phyloP scores from a whole-genome alignment of 2,797 vertebrate species.

The Anableps anableps region DNA sequence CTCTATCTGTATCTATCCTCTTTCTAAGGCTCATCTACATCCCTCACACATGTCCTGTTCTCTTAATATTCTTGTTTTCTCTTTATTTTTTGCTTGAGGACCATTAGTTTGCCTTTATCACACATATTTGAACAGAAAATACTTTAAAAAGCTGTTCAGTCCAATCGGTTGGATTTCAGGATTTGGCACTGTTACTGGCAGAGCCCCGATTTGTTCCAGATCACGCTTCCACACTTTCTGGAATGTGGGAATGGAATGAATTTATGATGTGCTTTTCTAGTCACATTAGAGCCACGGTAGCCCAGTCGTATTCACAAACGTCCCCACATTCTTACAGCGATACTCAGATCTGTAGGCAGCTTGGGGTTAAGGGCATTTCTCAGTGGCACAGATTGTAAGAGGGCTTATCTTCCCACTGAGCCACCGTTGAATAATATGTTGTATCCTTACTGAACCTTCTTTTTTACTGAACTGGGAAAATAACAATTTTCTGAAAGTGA shows the following conservation, averaged over 20 bases:
- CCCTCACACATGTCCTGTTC: constrained; percentile 32
- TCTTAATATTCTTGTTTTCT: not conserved
- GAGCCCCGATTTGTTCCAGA: constrained; percentile 35
- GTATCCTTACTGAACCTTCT: not conserved
- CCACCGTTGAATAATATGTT: not conserved
- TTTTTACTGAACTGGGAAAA: not conserved
- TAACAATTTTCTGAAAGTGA: not conserved
- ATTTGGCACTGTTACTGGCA: constrained; percentile 48
- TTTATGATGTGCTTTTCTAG: not conserved
- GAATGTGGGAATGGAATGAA: constrained; percentile 27
- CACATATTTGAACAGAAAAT: constrained; percentile 11
- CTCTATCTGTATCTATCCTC: constrained; percentile 14
- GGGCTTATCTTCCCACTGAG: not conserved
- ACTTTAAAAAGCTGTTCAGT: constrained; percentile 54
- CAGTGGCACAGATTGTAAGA: not conserved
- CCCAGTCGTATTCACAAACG: not conserved
- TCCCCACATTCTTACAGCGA: not conserved
- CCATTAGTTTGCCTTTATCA: constrained; percentile 14
- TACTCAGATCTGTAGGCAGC: not conserved
- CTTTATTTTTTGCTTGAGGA: constrained; percentile 3
- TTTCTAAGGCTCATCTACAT: constrained; percentile 31
- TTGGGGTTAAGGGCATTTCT: not conserved
- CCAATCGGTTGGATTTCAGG: constrained; percentile 61
- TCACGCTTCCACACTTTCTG: constrained; percentile 22
- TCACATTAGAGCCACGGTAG: not conserved